A percentile compares a stretch with the other conserved stretches of the same genome.
Evolutionary conservation across 2,797 vertebrate species (phyloP).

Genomic region (Scarus forsteni): DNA sequence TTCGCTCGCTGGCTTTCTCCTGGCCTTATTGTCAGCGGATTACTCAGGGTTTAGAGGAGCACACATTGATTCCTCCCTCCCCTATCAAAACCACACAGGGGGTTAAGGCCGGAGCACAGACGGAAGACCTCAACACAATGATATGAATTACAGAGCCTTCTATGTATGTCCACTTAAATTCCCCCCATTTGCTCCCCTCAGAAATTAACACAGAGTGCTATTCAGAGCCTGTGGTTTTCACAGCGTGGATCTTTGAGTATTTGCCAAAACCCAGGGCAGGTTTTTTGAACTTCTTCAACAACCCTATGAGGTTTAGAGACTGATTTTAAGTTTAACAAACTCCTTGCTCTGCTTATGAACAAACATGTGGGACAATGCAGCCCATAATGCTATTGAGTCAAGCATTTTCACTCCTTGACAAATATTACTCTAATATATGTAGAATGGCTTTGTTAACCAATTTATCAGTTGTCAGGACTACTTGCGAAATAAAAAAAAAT

Average conservation of each 20-base stretch:
- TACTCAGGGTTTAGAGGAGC: conserved; percentile 71
- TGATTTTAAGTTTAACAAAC: conserved; percentile 13
- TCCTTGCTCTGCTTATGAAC: conserved; percentile 38
- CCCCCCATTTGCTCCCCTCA: conserved; percentile 50
- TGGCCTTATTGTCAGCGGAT: conserved; percentile 73
- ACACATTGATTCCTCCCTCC: conserved; percentile 62
- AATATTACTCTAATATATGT: too few species aligned
- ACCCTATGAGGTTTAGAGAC: conserved; percentile 22
- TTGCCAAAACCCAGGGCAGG: conserved; percentile 40
- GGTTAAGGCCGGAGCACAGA: conserved; percentile 70
- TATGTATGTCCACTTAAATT: conserved; percentile 66
- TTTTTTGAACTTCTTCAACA: conserved; percentile 18
- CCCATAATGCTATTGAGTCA: too few species aligned
- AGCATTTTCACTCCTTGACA: too few species aligned
- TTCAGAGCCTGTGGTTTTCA: conserved; percentile 61
- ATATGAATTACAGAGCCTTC: conserved; percentile 70
- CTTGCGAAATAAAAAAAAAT: too few species aligned
- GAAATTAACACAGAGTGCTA: conserved; percentile 53
- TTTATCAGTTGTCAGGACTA: too few species aligned
- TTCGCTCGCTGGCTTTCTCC: conserved; percentile 62
- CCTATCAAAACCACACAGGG: conserved; percentile 70
- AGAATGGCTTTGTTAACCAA: too few species aligned
- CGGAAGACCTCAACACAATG: conserved; percentile 72
- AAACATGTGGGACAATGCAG: conserved; percentile 34
- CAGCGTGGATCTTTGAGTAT: conserved; percentile 61